A percentile compares a stretch with the other conserved stretches of the same genome.
These are phyloP conservation scores for Alviniconcha marisindica DNA, from an alignment of 1,140 invertebrate genomes.

Conservation along the genomic window DNA sequence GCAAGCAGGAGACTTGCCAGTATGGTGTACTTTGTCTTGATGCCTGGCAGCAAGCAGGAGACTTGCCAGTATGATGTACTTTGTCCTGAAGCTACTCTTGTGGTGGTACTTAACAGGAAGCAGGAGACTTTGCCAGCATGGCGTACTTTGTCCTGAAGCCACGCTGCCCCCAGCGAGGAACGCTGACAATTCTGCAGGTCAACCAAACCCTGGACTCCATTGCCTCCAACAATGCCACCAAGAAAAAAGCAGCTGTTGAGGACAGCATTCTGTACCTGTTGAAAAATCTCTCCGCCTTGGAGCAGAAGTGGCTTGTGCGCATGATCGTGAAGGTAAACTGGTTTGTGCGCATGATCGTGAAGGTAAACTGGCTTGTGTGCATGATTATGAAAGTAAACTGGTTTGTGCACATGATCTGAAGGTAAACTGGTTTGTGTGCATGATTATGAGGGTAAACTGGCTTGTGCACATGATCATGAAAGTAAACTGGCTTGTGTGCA, in stretches of 20 bases:
- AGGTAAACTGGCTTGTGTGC: too few species aligned
- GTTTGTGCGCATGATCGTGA: not conserved
- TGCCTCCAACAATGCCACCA: conserved; percentile 79
- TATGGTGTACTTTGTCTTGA: too few species aligned
- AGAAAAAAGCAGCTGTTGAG: conserved; percentile 76
- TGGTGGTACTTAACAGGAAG: conserved; percentile 63
- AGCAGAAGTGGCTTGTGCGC: conserved; percentile 93
- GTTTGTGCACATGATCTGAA: too few species aligned
- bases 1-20: too few species aligned
- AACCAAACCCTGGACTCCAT: conserved; percentile 85
- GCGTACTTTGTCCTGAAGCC: conserved; percentile 84
- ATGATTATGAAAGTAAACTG: too few species aligned
- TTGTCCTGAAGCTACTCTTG: too few species aligned
- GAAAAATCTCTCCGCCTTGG: conserved; percentile 81
- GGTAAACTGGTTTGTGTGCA: too few species aligned
- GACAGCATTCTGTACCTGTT: conserved; percentile 79
- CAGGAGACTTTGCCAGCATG: conserved; percentile 85
- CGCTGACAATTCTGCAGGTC: conserved; percentile 81
- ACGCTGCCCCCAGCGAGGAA: conserved; percentile 78
- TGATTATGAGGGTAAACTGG: too few species aligned
- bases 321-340: conserved; percentile 85
- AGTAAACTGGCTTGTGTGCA: too few species aligned
- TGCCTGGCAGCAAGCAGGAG: too few species aligned
- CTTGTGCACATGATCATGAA: too few species aligned
- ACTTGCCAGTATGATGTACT: not conserved